A percentile compares a stretch with the other conserved stretches of the same genome.
These are phyloP conservation scores for Willisornis vidua DNA, from an alignment of 2,113 vertebrate species.

Conservation along the genomic window DNA sequence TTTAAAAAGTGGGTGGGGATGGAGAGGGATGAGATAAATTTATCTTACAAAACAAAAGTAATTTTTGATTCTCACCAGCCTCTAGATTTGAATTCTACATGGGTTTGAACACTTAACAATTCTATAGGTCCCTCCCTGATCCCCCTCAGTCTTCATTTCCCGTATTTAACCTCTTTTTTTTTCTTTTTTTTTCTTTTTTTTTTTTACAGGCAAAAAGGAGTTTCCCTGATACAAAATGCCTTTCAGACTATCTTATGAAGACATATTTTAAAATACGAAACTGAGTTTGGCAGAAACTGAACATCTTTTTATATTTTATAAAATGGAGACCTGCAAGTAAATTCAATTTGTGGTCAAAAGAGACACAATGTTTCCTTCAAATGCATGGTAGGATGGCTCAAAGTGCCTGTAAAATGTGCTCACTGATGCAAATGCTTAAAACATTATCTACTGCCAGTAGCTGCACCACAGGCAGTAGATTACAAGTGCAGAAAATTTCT, in stretches of 20 bases:
- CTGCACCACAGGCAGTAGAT: conserved; percentile 62
- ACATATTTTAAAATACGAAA: background rate
- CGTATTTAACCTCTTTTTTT: background rate
- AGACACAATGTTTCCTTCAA: conserved; percentile 47
- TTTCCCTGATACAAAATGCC: background rate
- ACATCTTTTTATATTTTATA: conserved; percentile 10
- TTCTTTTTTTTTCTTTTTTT: background rate
- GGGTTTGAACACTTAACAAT: background rate
- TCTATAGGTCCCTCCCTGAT: background rate
- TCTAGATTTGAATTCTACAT: background rate
- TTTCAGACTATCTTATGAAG: background rate
- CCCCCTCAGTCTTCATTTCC: too few species aligned
- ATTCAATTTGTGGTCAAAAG: conserved; percentile 44
- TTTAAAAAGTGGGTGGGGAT: too few species aligned
- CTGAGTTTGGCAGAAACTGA: background rate
- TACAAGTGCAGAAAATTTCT: conserved; percentile 59
- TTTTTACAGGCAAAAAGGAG: background rate
- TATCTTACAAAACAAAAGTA: background rate
- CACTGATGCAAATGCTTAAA: conserved; percentile 62
- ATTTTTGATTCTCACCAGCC: background rate
- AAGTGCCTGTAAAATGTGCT: conserved; percentile 66
- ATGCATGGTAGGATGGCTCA: conserved; percentile 49
- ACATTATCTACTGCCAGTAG: conserved; percentile 61
- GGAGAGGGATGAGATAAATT: background rate
- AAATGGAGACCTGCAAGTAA: conserved; percentile 37